A percentile compares a stretch with the other conserved stretches of the same genome.
These are phyloP conservation scores for Pollenia angustigena DNA, from an alignment of 2,888 invertebrate species.

Conservation along the genomic window DNA sequence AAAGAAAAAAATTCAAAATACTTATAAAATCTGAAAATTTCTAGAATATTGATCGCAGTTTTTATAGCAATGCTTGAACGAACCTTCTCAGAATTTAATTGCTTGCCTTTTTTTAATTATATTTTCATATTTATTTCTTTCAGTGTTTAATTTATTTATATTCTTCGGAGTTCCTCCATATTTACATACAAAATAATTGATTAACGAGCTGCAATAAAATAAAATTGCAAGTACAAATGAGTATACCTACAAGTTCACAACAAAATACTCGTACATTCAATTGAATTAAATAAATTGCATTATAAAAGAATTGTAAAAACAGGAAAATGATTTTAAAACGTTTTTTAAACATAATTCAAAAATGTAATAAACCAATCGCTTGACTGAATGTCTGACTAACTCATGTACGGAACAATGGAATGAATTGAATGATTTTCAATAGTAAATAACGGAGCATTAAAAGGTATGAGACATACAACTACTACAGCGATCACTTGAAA, in stretches of 20 bases:
- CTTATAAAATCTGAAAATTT: too few species aligned
- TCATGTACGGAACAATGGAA: neutral
- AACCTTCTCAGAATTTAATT: neutral
- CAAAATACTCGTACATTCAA: neutral
- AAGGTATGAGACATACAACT: neutral
- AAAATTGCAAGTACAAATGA: neutral
- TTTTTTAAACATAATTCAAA: constrained; percentile 54
- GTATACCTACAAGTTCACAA: neutral
- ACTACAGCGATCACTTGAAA: neutral
- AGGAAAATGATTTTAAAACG: constrained; percentile 57
- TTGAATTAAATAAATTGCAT: constrained; percentile 38
- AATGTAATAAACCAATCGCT: neutral
- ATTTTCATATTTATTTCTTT: neutral
- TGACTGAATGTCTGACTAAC: constrained; percentile 16
- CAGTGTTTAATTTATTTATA: constrained; percentile 1
- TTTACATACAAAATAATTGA: constrained; percentile 50
- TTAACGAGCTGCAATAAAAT: constrained; percentile 55
- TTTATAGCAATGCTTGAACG: too few species aligned
- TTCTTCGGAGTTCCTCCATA: neutral
- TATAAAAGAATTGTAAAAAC: constrained; percentile 20
- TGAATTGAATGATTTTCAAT: neutral
- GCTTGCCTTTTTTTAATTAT: too few species aligned
- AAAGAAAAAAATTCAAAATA: too few species aligned
- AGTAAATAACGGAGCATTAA: neutral
- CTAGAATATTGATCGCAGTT: too few species aligned